phyloP scores from a whole-genome alignment of 1,140 invertebrate species.

The Penaeus indicus region DNA sequence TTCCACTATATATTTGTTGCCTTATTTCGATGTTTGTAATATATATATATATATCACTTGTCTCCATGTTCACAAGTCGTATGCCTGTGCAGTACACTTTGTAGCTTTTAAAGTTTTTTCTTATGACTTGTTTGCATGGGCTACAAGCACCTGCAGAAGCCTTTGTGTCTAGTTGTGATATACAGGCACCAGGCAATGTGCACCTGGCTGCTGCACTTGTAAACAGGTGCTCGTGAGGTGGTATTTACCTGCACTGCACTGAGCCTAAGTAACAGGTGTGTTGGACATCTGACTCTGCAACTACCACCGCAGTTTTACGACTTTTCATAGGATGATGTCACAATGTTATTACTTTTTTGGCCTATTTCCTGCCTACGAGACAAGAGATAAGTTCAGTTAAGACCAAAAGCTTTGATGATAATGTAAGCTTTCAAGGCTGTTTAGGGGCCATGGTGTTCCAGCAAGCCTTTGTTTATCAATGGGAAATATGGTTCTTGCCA shows the following conservation, averaged over 20 bases:
- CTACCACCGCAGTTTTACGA: too few species aligned
- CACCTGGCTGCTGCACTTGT: slow-evolving; percentile 48
- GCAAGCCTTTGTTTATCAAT: too few species aligned
- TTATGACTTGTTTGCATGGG: slow-evolving; percentile 61
- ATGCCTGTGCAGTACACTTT: slow-evolving; percentile 61
- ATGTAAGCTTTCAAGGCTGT: too few species aligned
- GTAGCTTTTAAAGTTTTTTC: slow-evolving; percentile 50
- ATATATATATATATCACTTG: slow-evolving; percentile 59
- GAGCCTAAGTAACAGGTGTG: neutral
- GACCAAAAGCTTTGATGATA: too few species aligned
- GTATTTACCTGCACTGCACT: slow-evolving; percentile 39
- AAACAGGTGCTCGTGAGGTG: slow-evolving; percentile 46
- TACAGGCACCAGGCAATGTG: slow-evolving; percentile 41
- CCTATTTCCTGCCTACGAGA: too few species aligned
- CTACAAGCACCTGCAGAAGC: slow-evolving; percentile 58
- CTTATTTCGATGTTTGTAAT: slow-evolving; percentile 47
- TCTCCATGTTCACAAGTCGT: slow-evolving; percentile 58
- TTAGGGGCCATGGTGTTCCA: too few species aligned
- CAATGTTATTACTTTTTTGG: too few species aligned
- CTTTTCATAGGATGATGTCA: too few species aligned
- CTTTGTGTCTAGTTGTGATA: slow-evolving; percentile 48
- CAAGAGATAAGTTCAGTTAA: too few species aligned
- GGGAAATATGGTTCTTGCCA: too few species aligned
- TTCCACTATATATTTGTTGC: slow-evolving; percentile 44
- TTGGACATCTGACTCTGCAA: too few species aligned